Evolutionary conservation across 2,113 vertebrate species (phyloP), one percentile per base, ranked within the genome.

Genomic region (Hiodon alosoides): DNA sequence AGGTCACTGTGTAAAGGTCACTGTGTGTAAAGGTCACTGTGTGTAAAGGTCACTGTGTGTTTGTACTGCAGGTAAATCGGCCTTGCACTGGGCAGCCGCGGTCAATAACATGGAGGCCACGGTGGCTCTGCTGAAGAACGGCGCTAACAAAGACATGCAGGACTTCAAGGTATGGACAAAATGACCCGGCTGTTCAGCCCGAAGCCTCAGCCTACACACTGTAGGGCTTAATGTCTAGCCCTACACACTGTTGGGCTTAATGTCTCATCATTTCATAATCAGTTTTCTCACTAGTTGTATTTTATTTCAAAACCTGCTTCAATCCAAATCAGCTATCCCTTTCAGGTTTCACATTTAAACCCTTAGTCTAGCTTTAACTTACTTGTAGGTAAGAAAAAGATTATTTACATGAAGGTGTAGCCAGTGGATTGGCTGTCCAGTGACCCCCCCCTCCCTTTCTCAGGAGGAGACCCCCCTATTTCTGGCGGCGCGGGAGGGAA

Each of bases 141-240:
- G 95, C 9, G 94, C 95, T 66, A 96, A 96, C 83, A 96, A 96
- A 81, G 95, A 96, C 79, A 95, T 96, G 95, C 94, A 96, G 82
- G 95, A 96, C 72, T 92, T 93, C 66, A 96, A 96, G 92, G 95
- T 95, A 81, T 14, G 1, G 31, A 31, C 31, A 31, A 52, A 53
- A 48, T 3, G 31, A 62, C 69, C 3, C 46, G 5, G 47, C 71
- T 9, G n/a, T 59, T 55, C 0, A 5, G 7, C 9, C 14, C n/a
- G n/a, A n/a, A n/a, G n/a, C n/a, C n/a, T n/a, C n/a, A n/a, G n/a
- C n/a, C n/a, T n/a, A n/a, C n/a, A n/a, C n/a, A n/a, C n/a, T n/a
- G n/a, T n/a, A n/a, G n/a, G n/a, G n/a, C n/a, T n/a, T n/a, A n/a
- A n/a, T n/a, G n/a, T n/a, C n/a, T n/a, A n/a, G n/a, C n/a, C n/a